Evolutionary conservation across 2,113 vertebrate genomes (phyloP), one percentile per base, ranked within the genome.

Genomic region (Sylvietta virens): DNA sequence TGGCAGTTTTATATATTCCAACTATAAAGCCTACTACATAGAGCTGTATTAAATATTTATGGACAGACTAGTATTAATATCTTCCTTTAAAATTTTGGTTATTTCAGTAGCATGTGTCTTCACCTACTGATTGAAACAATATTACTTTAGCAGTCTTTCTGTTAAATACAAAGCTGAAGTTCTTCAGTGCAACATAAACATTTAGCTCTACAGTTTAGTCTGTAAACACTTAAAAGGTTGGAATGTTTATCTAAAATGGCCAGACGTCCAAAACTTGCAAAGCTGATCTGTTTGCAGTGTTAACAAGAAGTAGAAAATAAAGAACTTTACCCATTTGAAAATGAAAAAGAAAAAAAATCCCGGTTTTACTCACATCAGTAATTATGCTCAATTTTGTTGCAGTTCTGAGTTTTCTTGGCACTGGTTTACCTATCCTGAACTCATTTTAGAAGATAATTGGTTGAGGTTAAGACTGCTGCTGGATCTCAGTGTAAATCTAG

Each of bases 221-320:
- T 96, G 50, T 96, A 94, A 95, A 95, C 88, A 93, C 47, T 90
- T 92, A 60, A 86, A 95, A 93, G 79, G 33, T 33, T 94, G 94
- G 91, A 96, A 93, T 91, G 88, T 90, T 96, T 94, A 88, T 88
- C 85, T 79, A 88, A 93, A 90, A 86, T 90, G 71, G 27, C 62
- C 58, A 90, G 90, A 73, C 1, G 0, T 90, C 79, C 79, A 96
- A 95, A 94, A 93, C 82, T 88, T 86, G 92, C 80, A 81, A 92
- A 92, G 72, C 67, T 87, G 73, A 76, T 86, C 81, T 86, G 39
- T 90, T 94, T 86, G 51, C 64, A 66, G 22, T 86, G 27, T 35
- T 91, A 83, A 84, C 60, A 90, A 65, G 37, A 54, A 80, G 48
- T 44, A 73, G 37, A 72, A 94, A 86, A 83, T 30, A 14, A 66